These are phyloP conservation scores for Fregetta grallaria DNA, from an alignment of 2,113 vertebrate species.

Conservation along the genomic window DNA sequence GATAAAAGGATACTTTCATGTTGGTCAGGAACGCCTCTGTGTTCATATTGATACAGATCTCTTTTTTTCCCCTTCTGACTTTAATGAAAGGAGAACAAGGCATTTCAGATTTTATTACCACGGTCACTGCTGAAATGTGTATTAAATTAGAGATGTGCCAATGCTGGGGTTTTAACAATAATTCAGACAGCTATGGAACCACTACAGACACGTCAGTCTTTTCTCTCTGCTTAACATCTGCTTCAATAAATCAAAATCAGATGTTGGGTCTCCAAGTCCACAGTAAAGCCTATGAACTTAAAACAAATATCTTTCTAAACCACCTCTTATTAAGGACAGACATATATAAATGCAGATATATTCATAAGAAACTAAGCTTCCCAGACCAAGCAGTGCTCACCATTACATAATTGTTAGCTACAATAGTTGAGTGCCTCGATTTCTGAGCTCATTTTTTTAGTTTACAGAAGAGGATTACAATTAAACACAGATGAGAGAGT, in stretches of 20 bases:
- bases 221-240: not conserved
- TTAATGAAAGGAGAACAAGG: not conserved
- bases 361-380: not conserved
- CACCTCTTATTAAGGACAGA: not conserved
- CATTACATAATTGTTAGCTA: not conserved
- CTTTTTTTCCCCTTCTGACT: not conserved
- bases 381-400: not conserved
- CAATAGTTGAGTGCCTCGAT: not conserved
- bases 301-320: not conserved
- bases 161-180: not conserved
- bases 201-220: not conserved
- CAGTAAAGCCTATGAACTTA: not conserved
- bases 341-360: not conserved
- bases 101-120: slow-evolving; percentile 45
- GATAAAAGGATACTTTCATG: not conserved
- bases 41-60: not conserved
- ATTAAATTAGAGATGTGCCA: slow-evolving; percentile 24
- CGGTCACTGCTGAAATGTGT: not conserved
- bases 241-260: slow-evolving; percentile 10
- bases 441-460: not conserved
- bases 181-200: slow-evolving; percentile 19
- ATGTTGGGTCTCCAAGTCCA: not conserved
- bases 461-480: not conserved
- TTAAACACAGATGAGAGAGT: not conserved
- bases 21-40: not conserved